Percentiles rank a stretch among this genome's conserved stretches.
These are phyloP conservation scores for Xanthostigma xanthostigma DNA, from an alignment of 2,888 invertebrate species.

Conservation along the genomic window DNA sequence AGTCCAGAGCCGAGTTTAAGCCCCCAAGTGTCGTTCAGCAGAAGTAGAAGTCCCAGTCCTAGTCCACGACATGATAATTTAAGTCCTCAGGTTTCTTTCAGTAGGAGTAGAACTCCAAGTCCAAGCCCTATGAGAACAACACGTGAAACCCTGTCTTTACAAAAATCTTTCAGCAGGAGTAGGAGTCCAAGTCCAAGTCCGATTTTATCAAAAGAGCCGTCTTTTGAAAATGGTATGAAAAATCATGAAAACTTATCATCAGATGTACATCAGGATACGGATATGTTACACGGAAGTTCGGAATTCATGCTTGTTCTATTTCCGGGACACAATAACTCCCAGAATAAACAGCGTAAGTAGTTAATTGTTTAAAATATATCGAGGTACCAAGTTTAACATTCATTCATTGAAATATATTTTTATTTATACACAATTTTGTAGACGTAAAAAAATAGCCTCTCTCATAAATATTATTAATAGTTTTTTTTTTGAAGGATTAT, in stretches of 20 bases:
- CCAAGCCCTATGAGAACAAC: constrained; percentile 10
- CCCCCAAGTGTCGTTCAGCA: neutral
- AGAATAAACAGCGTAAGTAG: constrained; percentile 20
- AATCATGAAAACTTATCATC: neutral
- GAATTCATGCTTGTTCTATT: constrained; percentile 71
- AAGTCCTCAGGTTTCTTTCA: neutral
- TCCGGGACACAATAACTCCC: constrained; percentile 32
- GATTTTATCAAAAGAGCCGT: constrained; percentile 12
- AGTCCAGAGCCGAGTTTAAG: constrained; percentile 4
- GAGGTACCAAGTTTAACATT: too few species aligned
- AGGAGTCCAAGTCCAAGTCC: constrained; percentile 10
- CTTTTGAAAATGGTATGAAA: constrained; percentile 5
- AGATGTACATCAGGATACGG: constrained; percentile 23
- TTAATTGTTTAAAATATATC: neutral
- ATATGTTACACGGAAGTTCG: constrained; percentile 47
- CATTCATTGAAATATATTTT: too few species aligned
- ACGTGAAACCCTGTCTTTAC: constrained; percentile 1
- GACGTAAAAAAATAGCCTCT: too few species aligned
- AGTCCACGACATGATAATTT: neutral
- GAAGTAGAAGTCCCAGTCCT: constrained; percentile 9
- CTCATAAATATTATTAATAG: too few species aligned
- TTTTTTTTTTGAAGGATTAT: too few species aligned
- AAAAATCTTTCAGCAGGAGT: constrained; percentile 5
- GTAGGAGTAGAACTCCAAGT: constrained; percentile 14
- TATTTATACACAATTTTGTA: too few species aligned